Evolutionary conservation across 2,888 invertebrate genomes (phyloP).

Genomic region (Ctena decussata): DNA sequence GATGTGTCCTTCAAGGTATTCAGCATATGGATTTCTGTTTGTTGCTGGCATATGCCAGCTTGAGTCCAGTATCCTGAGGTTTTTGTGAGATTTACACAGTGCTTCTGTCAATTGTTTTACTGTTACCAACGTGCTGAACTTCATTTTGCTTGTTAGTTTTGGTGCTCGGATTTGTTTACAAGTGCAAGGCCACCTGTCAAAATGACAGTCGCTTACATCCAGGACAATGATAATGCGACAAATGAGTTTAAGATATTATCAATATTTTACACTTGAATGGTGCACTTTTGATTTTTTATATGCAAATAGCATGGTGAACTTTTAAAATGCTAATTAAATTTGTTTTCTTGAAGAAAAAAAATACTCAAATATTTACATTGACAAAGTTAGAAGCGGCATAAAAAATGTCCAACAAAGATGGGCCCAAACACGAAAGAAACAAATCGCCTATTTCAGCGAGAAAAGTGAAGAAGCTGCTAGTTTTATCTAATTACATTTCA

Average conservation of each 20-base stretch:
- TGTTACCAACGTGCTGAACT: conserved; percentile 59
- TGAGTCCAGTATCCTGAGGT: conserved; percentile 80
- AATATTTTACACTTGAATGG: no score
- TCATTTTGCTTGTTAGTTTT: conserved; percentile 24
- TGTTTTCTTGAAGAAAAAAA: no score
- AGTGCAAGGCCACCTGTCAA: not conserved
- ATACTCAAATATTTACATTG: conserved; percentile 2
- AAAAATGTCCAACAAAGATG: conserved; percentile 68
- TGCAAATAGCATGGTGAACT: no score
- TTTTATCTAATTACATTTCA: conserved; percentile 53
- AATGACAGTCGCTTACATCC: not conserved
- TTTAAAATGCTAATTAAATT: no score
- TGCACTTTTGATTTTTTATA: no score
- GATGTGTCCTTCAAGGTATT: conserved; percentile 81
- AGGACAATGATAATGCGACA: not conserved
- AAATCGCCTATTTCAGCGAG: conserved; percentile 60
- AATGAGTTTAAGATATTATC: no score
- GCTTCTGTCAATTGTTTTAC: conserved; percentile 62
- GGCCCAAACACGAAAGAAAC: conserved; percentile 55
- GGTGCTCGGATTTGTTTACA: not conserved
- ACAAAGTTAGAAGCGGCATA: conserved; percentile 11
- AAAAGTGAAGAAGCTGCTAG: conserved; percentile 58
- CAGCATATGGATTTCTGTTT: conserved; percentile 73
- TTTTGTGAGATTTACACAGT: conserved; percentile 59
- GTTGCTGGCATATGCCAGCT: conserved; percentile 82